Percentiles rank a stretch among this genome's conserved stretches.
These are phyloP conservation scores for Anthrax anthrax DNA, from an alignment of 2,888 invertebrate genomes.

Conservation along the genomic window DNA sequence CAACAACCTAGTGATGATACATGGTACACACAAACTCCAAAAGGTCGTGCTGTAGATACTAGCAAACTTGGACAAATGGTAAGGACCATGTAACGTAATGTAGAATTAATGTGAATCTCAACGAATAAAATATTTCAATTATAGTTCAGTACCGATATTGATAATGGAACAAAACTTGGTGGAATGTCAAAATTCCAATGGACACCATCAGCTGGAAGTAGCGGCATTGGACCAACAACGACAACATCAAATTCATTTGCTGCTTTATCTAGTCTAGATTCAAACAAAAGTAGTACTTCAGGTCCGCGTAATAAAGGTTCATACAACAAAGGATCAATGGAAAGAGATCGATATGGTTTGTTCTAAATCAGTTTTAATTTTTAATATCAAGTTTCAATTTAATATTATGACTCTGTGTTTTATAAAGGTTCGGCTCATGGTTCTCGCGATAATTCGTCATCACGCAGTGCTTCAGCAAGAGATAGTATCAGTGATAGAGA, in stretches of 20 bases:
- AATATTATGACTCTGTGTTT: neutral
- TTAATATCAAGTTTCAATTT: neutral
- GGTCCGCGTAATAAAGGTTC: slow-evolving; percentile 29
- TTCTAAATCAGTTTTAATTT: neutral
- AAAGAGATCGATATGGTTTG: slow-evolving; percentile 26
- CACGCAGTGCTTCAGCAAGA: slow-evolving; percentile 21
- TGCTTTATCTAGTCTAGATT: slow-evolving; percentile 23
- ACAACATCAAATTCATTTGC: slow-evolving; percentile 30
- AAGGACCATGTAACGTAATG: slow-evolving; percentile 12
- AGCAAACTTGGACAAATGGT: slow-evolving; percentile 28
- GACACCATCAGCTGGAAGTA: slow-evolving; percentile 14
- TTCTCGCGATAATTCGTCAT: slow-evolving; percentile 33
- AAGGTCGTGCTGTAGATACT: slow-evolving; percentile 27
- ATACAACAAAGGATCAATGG: slow-evolving; percentile 29
- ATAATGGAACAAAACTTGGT: slow-evolving; percentile 28
- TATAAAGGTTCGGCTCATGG: slow-evolving; percentile 40
- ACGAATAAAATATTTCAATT: too few relatives aligned
- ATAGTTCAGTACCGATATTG: slow-evolving; percentile 22
- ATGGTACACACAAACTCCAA: slow-evolving; percentile 31
- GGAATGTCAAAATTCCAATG: slow-evolving; percentile 25
- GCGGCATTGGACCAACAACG: slow-evolving; percentile 16
- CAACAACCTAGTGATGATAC: slow-evolving; percentile 21
- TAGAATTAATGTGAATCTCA: too few relatives aligned
- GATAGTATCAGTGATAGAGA: slow-evolving; percentile 13
- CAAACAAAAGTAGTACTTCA: slow-evolving; percentile 16